phyloP scores from a whole-genome alignment of 2,888 invertebrate genomes.

The Mimachlamys varia region DNA sequence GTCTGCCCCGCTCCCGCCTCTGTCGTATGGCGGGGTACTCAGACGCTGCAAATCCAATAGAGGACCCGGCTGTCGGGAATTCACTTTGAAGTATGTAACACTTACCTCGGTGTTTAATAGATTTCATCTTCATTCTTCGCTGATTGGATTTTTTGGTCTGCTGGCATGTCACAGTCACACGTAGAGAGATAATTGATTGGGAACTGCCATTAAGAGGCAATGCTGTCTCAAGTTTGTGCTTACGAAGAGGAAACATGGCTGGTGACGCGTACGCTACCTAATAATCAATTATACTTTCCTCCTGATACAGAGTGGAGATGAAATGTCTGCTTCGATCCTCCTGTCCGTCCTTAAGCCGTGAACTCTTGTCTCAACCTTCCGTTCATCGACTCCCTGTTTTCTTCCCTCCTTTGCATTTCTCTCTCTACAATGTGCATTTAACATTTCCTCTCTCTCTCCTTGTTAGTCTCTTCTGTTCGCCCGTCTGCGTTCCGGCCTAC shows the following conservation, averaged over 20 bases:
- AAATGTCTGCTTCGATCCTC: slow-evolving; percentile 16
- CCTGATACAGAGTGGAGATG: background rate
- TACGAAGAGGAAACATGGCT: background rate
- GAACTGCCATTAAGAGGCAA: background rate
- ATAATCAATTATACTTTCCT: background rate
- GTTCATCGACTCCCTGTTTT: background rate
- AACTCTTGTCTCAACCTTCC: too few relatives aligned
- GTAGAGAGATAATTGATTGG: slow-evolving; percentile 1
- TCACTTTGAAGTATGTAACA: background rate
- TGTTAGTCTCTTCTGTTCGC: too few relatives aligned
- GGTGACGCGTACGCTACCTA: background rate
- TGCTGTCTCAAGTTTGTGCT: slow-evolving; percentile 22
- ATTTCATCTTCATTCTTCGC: background rate
- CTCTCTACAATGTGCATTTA: too few relatives aligned
- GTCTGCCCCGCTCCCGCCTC: background rate
- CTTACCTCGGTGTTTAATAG: slow-evolving; percentile 13
- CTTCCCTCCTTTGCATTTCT: too few relatives aligned
- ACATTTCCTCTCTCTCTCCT: too few relatives aligned
- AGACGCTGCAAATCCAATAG: slow-evolving; percentile 3
- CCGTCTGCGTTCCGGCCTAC: background rate
- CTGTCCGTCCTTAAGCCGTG: background rate
- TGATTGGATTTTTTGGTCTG: slow-evolving; percentile 3
- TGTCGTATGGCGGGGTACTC: slow-evolving; percentile 6
- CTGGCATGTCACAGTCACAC: background rate
- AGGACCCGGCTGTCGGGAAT: background rate